Evolutionary conservation across 2,888 invertebrate species (phyloP), one percentile per base, ranked within the genome.

Genomic region (Sphaerophoria taeniata): DNA sequence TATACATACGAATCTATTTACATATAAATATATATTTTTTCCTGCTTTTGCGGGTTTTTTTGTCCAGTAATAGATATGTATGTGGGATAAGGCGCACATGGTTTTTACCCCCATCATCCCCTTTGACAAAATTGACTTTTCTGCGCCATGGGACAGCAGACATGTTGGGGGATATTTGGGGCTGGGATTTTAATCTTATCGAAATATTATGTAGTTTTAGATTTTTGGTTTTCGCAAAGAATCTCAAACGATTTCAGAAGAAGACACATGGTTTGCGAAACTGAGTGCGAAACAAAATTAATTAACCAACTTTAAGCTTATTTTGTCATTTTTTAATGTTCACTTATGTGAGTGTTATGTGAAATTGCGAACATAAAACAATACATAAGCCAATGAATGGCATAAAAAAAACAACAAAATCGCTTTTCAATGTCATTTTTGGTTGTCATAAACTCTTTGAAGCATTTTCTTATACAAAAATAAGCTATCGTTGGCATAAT

Each of bases 401-500:
- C 65, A 49, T 49, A 49, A 16, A 33, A 60, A 60, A 53, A 67
- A 6, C 56, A 70, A 24, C 24, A 24, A 24, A 74, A 65, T 78
- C 60, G 70, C 80, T 31, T 12, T 24, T 80, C 84, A 84, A 84
- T 84, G 84, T 75, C 84, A 84, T 67, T 65, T 43, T 11, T 65
- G 34, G 24, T 43, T 56, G 71, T 71, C 69, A 65, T 84, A 67
- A 74, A 60, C 58, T 47, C n/a, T 6, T 56, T 9, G 14, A 7
- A 33, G n/a, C 39, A 39, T 65, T 77, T n/a, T 69, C 65, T 47
- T 24, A 75, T 71, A 53, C 67, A 71, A 65, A 75, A 80, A 84
- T 84, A 76, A 76, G 80, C 75, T 72, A 70, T 65, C 78, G 73
- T 74, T 74, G 58, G 80, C 74, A 73, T 70, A 76, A 65, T 69